Base-by-base conservation (phyloP, 2,888 invertebrate genomes). In the Reticulitermes lucifugus region DNA sequence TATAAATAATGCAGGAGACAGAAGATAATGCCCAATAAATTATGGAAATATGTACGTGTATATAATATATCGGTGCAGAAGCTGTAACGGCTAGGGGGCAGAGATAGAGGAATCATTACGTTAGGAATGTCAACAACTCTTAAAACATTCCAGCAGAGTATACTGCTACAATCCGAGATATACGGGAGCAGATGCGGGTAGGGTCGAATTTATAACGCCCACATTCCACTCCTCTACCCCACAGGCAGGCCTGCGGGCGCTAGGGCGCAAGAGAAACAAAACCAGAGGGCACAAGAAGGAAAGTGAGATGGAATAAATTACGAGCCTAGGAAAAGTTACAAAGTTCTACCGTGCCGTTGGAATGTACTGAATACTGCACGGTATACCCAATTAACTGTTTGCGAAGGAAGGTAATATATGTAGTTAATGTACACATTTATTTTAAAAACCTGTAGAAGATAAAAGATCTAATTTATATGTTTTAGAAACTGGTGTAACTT, bases 61-160 rank as follows among this genome's bases (percentile, higher is more conserved):
- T 29, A 7, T 41, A 73, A 41, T 73, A 73, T 41, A 73, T 73
- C 41, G 35, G 73, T 29, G 35, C 22, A 73, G 73, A 21, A 29
- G 1, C 14, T 41, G 41, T 21, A 73, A 3, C 41, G 18, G 14
- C 41, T 6, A 29, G 73, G 73, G 0, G 0, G 41, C 6, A 41
- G 14, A 14, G 41, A 6, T 12, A 73, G 35, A 18, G 35, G 14
- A 41, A 41, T 73, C 41, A 73, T 73, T 35, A 41, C 73, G 41
- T 73, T 35, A 41, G 73, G 73, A 73, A 73, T 73, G 73, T 73
- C 73, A 73, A 41, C 73, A 73, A 73, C 73, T 73, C 41, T 73
- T 73, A 73, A 35, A 41, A 73, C 73, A 73, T 73, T 73, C 73
- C 73, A 21, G 41, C n/a, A 73, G 35, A 21, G 4, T 41, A 7